phyloP scores from a whole-genome alignment of 2,888 invertebrate species.

The Melieria crassipennis region DNA sequence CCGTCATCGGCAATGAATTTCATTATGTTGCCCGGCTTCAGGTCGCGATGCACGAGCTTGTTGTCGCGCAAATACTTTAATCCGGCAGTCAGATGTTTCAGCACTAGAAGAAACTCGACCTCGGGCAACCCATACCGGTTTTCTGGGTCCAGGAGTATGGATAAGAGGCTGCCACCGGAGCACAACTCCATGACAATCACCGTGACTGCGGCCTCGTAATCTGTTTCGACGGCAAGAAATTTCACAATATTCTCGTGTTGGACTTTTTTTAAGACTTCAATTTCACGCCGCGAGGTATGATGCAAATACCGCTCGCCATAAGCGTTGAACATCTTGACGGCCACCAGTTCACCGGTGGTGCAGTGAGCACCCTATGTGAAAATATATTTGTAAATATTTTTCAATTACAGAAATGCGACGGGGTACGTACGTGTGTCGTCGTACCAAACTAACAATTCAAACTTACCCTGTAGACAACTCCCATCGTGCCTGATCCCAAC shows the following conservation, averaged over 20 bases:
- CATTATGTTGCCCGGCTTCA: conserved; percentile 98
- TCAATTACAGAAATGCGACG: no score
- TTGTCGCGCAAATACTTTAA: conserved; percentile 96
- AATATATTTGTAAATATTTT: not conserved
- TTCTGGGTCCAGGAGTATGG: conserved; percentile 94
- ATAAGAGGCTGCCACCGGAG: conserved; percentile 92
- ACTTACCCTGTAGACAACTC: no score
- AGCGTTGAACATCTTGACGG: conserved; percentile 96
- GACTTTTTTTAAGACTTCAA: conserved; percentile 90
- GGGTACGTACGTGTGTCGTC: no score
- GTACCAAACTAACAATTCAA: no score
- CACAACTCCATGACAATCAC: conserved; percentile 96
- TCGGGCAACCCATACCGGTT: conserved; percentile 93
- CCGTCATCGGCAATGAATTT: conserved; percentile 95
- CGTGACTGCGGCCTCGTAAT: conserved; percentile 88
- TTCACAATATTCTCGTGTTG: conserved; percentile 97
- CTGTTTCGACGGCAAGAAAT: conserved; percentile 93
- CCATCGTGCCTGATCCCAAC: no score
- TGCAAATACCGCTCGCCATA: conserved; percentile 92
- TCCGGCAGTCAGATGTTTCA: conserved; percentile 91
- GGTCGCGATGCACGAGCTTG: conserved; percentile 91
- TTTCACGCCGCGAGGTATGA: conserved; percentile 94
- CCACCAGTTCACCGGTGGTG: conserved; percentile 94
- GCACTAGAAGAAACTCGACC: conserved; percentile 86
- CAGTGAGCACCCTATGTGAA: conserved; percentile 82